Evolutionary conservation across 2,113 vertebrate genomes (phyloP), one percentile per base, ranked within the genome.

Genomic region (Camelus bactrianus): DNA sequence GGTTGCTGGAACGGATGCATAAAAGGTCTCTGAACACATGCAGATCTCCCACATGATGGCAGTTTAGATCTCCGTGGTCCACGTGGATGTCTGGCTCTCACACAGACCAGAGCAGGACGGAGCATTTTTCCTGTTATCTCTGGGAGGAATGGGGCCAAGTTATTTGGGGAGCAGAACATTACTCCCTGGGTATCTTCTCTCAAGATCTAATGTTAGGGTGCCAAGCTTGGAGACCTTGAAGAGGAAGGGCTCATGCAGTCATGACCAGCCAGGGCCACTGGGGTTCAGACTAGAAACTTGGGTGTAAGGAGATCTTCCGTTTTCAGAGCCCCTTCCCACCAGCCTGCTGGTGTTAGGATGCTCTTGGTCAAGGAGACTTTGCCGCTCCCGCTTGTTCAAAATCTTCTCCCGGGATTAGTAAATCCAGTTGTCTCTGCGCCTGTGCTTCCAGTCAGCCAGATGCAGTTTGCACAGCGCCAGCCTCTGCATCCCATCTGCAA

Each of bases 401-500:
- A 98, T 95, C 95, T 96, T 91, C 96, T 94, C 95, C 96, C 90
- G 72, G 52, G 62, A 11, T 95, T 80, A 94, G 96, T 91, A 95
- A 96, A 94, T 72, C 87, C 93, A 60, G 94, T 73, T 80, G 81
- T 93, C 91, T 72, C 96, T 79, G 89, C 26, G 90, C 97, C 97
- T 0, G 52, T 16, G 46, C 90, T 87, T 60, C 52, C 38, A 67
- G 93, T 90, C 94, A 97, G 95, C 98, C 98, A 97, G 95, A 95
- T 97, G 96, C 91, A 75, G 80, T 97, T 10, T 92, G 94, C 95
- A 70, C 97, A 85, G 96, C 80, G 28, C 81, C 91, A 56, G 95
- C 93, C 91, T 97, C 90, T 70, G 83, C 94, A 72, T 92, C 94
- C 98, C 98, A 98, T 98, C 98, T 98, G 98, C 97, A 98, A 98